Percentiles rank a stretch among this genome's conserved stretches.
phyloP scores from a whole-genome alignment of 2,797 vertebrate genomes.

The Etheostoma nigrum region DNA sequence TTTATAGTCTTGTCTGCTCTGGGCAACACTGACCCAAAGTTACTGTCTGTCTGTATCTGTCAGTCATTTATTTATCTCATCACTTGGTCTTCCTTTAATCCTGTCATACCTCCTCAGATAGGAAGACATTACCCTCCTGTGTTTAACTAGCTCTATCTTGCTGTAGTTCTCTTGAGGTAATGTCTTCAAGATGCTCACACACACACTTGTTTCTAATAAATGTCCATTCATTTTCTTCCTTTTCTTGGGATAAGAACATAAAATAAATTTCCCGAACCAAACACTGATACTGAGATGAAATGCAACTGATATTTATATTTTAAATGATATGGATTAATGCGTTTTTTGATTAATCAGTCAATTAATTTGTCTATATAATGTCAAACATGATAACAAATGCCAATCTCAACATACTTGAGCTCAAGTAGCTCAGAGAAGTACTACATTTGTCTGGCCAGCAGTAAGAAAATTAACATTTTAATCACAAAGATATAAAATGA shows the following conservation, averaged over 20 bases:
- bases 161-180: neutral
- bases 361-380: neutral
- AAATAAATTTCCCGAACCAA: neutral
- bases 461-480: too few relatives aligned
- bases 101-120: constrained; percentile 14
- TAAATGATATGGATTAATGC: neutral
- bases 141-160: constrained; percentile 23
- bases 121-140: constrained; percentile 16
- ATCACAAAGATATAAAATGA: neutral
- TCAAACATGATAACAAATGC: neutral
- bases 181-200: constrained; percentile 1
- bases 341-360: neutral
- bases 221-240: neutral
- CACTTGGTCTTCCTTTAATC: constrained; percentile 25
- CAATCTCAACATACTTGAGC: neutral
- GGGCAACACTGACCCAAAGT: constrained; percentile 73
- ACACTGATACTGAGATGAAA: neutral
- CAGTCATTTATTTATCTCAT: constrained; percentile 54
- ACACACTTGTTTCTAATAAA: neutral
- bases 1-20: constrained; percentile 75
- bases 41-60: constrained; percentile 54
- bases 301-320: neutral
- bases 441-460: neutral
- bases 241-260: neutral
- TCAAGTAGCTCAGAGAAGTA: neutral